phyloP scores from a whole-genome alignment of 2,797 vertebrate species.

The Muraenolepis orangiensis region DNA sequence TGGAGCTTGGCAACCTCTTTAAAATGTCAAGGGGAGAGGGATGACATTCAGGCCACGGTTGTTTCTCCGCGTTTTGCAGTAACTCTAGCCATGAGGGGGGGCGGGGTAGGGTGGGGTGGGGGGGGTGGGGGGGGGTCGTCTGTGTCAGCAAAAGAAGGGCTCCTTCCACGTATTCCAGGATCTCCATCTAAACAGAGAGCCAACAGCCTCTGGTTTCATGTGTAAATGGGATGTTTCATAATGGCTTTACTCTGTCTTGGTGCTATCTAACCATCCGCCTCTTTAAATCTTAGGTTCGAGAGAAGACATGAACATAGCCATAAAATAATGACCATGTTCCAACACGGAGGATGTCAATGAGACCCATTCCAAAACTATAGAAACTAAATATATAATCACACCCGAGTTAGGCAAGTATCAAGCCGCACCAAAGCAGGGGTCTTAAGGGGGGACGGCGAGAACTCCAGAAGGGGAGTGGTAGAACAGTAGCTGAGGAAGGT shows the following conservation, averaged over 20 bases:
- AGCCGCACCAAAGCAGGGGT: slow-evolving; percentile 5
- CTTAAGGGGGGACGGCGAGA: slow-evolving; percentile 60
- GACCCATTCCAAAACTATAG: not conserved
- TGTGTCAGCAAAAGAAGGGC: slow-evolving; percentile 16
- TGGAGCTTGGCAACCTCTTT: slow-evolving; percentile 73
- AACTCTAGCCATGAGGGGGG: slow-evolving; percentile 52
- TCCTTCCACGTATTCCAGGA: slow-evolving; percentile 29
- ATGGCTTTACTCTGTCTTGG: not conserved
- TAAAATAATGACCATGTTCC: too few relatives aligned
- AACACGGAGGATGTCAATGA: too few relatives aligned
- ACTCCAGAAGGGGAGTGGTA: slow-evolving; percentile 56
- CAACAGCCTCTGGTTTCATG: not conserved
- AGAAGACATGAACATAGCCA: not conserved
- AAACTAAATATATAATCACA: slow-evolving; percentile 18
- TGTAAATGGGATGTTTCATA: not conserved
- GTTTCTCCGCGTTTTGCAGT: slow-evolving; percentile 52
- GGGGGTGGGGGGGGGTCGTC: slow-evolving; percentile 26
- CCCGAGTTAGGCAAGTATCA: slow-evolving; percentile 11
- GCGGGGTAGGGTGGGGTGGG: slow-evolving; percentile 25
- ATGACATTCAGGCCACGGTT: slow-evolving; percentile 64
- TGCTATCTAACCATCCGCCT: not conserved
- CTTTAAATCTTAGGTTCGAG: not conserved
- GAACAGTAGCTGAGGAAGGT: slow-evolving; percentile 51
- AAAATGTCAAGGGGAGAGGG: slow-evolving; percentile 66
- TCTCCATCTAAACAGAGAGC: slow-evolving; percentile 8